Conservation (phyloP, 2,113 vertebrate species). For the Amblyopsis rosae region DNA sequence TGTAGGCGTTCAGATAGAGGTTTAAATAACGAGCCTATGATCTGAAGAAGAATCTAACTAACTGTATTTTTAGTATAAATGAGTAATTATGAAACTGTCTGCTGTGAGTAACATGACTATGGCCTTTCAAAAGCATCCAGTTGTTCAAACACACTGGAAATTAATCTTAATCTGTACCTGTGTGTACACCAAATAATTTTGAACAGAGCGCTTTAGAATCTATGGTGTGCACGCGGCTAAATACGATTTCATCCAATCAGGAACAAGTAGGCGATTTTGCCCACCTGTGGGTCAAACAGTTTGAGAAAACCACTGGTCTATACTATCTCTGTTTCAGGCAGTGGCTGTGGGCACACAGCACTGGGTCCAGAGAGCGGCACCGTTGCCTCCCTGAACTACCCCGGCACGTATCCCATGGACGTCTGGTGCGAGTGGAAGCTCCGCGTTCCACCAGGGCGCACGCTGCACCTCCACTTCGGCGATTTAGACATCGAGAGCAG, state of each 20-base stretch:
- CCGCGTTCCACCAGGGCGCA: slow-evolving; percentile 62
- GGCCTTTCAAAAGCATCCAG: slow-evolving; percentile 4
- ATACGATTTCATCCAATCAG: no score
- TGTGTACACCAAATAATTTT: no score
- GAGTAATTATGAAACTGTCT: slow-evolving; percentile 24
- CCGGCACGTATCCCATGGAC: slow-evolving; percentile 84
- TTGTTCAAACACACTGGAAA: slow-evolving; percentile 5
- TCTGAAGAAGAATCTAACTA: no score
- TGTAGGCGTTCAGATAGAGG: not conserved
- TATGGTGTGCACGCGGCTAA: no score
- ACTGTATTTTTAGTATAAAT: slow-evolving; percentile 21
- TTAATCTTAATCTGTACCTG: no score
- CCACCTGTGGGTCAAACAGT: no score
- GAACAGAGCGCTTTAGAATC: no score
- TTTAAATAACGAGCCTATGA: not conserved
- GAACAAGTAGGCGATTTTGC: no score
- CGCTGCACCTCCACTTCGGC: slow-evolving; percentile 77
- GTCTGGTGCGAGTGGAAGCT: slow-evolving; percentile 79
- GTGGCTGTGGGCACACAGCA: slow-evolving; percentile 83
- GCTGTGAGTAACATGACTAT: slow-evolving; percentile 16
- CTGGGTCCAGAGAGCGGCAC: slow-evolving; percentile 81
- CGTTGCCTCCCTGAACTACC: slow-evolving; percentile 83
- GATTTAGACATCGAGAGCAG: slow-evolving; percentile 85
- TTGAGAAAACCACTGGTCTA: not conserved
- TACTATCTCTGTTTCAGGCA: slow-evolving; percentile 66